These are phyloP conservation scores for Lindbergichthys nudifrons DNA, from an alignment of 2,797 vertebrate species.

Conservation along the genomic window DNA sequence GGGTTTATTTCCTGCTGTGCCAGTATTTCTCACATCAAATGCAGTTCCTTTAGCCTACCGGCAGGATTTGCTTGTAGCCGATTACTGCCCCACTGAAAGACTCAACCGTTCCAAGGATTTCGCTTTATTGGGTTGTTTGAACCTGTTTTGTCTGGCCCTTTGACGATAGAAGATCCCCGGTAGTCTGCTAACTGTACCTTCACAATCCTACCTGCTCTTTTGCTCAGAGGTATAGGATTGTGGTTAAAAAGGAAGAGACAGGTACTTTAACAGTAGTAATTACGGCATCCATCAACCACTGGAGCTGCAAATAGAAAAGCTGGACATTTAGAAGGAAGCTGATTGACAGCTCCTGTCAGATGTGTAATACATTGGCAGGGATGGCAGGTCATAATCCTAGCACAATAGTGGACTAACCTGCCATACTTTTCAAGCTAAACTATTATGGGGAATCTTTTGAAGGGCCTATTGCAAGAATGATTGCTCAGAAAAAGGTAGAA, in stretches of 20 bases:
- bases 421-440: constrained; percentile 18
- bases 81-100: constrained; percentile 55
- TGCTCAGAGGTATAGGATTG: constrained; percentile 36
- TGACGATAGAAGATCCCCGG: constrained; percentile 44
- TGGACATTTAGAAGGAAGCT: constrained; percentile 37
- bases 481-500: constrained; percentile 22
- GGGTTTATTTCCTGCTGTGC: constrained; percentile 44
- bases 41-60: constrained; percentile 41
- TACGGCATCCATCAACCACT: constrained; percentile 60
- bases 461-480: constrained; percentile 4
- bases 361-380: constrained; percentile 36
- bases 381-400: constrained; percentile 41
- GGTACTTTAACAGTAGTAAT: constrained; percentile 50
- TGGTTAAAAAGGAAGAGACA: constrained; percentile 52
- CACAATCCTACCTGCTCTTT: constrained; percentile 9
- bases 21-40: constrained; percentile 53
- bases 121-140: constrained; percentile 50
- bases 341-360: constrained; percentile 41
- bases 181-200: constrained; percentile 43
- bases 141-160: constrained; percentile 45
- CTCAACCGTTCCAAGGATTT: constrained; percentile 50
- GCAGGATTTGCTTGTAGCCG: constrained; percentile 54
- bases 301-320: constrained; percentile 51
- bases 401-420: constrained; percentile 23
- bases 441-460: constrained; percentile 8